phyloP scores from a whole-genome alignment of 1,140 invertebrate genomes.

The Drosophila bifasciata region DNA sequence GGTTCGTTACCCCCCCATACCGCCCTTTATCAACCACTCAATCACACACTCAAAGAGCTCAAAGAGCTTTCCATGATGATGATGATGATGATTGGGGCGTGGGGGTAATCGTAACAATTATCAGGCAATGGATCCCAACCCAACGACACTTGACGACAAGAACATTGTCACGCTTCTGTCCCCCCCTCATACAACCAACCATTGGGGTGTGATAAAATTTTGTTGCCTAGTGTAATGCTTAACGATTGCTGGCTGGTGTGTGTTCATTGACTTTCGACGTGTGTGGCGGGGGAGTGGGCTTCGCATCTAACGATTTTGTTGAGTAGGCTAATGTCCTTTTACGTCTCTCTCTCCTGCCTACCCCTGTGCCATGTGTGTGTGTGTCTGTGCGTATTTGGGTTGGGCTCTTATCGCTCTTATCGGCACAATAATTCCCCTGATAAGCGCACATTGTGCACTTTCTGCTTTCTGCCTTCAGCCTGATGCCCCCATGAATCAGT shows the following conservation, averaged over 20 bases:
- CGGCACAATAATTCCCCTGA: conserved; percentile 62
- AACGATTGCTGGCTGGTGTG: conserved; percentile 62
- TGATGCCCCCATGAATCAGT: conserved; percentile 54
- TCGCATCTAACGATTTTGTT: conserved; percentile 65
- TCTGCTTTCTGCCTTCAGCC: conserved; percentile 12
- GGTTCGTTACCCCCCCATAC: conserved; percentile 1
- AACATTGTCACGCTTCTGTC: conserved; percentile 44
- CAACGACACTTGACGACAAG: conserved; percentile 67
- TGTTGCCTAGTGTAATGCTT: conserved; percentile 72
- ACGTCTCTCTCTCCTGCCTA: conserved; percentile 7
- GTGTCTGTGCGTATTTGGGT: conserved; percentile 7
- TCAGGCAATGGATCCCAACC: conserved; percentile 51
- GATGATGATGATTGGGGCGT: conserved; percentile 51
- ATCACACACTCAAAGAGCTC: background rate
- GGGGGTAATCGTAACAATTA: conserved; percentile 63
- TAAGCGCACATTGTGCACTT: conserved; percentile 53
- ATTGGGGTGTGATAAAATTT: conserved; percentile 70
- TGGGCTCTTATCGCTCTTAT: conserved; percentile 63
- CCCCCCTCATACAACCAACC: conserved; percentile 6
- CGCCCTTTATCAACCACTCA: background rate
- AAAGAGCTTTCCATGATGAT: conserved; percentile 6
- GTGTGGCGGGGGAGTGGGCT: background rate
- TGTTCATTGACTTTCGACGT: conserved; percentile 74
- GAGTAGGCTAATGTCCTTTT: conserved; percentile 65
- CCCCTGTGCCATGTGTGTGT: conserved; percentile 6